Conservation (phyloP, 2,113 vertebrate species). For the Glaucomys volans region DNA sequence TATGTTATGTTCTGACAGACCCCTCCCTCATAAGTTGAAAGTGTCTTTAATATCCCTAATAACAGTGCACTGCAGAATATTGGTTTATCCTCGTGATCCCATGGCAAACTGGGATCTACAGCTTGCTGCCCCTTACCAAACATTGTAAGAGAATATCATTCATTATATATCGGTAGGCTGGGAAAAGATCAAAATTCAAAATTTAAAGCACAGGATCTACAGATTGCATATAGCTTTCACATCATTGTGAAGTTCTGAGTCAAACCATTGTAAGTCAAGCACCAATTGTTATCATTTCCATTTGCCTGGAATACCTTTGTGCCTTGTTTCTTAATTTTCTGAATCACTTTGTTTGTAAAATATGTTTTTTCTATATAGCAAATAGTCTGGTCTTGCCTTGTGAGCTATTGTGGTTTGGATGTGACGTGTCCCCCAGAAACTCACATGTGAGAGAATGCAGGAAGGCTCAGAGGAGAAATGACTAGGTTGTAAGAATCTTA, state of each 20-base stretch:
- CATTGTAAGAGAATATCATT: background rate
- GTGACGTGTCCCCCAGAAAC: too few relatives aligned
- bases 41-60: background rate
- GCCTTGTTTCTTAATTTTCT: slow-evolving; percentile 4
- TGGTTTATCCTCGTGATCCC: background rate
- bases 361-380: background rate
- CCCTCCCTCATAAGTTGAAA: background rate
- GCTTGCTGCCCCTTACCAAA: background rate
- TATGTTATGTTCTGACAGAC: background rate
- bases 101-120: background rate
- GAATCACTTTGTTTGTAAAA: slow-evolving; percentile 17
- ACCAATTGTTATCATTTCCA: background rate
- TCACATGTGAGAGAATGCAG: too few relatives aligned
- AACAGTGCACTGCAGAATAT: background rate
- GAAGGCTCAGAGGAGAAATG: too few relatives aligned
- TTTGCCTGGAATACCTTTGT: background rate
- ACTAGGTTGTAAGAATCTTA: too few relatives aligned
- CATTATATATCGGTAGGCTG: background rate
- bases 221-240: background rate
- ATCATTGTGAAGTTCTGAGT: background rate
- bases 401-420: background rate
- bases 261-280: too few relatives aligned
- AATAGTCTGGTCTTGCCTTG: background rate
- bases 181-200: background rate
- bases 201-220: background rate